Evolutionary conservation across 2,888 invertebrate species (phyloP).

Genomic region (Panzeria rudis): DNA sequence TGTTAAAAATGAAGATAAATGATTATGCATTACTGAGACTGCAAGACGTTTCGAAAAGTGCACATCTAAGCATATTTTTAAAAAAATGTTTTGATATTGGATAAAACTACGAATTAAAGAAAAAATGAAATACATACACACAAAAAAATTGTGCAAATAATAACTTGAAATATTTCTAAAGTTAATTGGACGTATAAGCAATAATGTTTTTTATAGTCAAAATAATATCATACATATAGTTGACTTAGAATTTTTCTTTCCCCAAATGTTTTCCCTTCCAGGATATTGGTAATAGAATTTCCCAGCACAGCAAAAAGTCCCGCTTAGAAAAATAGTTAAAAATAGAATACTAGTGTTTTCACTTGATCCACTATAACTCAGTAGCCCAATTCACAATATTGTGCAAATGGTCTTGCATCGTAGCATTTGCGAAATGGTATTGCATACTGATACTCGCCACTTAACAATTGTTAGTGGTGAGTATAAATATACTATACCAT

Average conservation of each 20-base stretch:
- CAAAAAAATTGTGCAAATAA: not conserved
- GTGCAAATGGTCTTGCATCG: too few relatives aligned
- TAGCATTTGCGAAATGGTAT: too few relatives aligned
- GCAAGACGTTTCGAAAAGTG: conserved; percentile 26
- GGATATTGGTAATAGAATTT: too few relatives aligned
- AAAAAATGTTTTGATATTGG: not conserved
- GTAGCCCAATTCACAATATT: too few relatives aligned
- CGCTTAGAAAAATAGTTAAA: too few relatives aligned
- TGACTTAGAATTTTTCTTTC: not conserved
- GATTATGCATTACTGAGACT: conserved; percentile 77
- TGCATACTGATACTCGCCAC: too few relatives aligned
- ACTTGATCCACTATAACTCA: too few relatives aligned
- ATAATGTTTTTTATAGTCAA: not conserved
- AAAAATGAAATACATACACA: not conserved
- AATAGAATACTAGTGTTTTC: too few relatives aligned
- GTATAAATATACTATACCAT: too few relatives aligned
- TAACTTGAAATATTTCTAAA: not conserved
- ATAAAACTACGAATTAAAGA: not conserved
- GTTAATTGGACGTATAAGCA: conserved; percentile 38
- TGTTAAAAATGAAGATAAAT: conserved; percentile 78
- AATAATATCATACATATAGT: conserved; percentile 20
- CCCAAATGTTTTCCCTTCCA: too few relatives aligned
- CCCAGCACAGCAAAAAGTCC: too few relatives aligned
- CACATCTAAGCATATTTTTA: conserved; percentile 26
- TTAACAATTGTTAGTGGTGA: too few relatives aligned